Conservation (phyloP, 2,113 vertebrate genomes). For the Alexandromys fortis region DNA sequence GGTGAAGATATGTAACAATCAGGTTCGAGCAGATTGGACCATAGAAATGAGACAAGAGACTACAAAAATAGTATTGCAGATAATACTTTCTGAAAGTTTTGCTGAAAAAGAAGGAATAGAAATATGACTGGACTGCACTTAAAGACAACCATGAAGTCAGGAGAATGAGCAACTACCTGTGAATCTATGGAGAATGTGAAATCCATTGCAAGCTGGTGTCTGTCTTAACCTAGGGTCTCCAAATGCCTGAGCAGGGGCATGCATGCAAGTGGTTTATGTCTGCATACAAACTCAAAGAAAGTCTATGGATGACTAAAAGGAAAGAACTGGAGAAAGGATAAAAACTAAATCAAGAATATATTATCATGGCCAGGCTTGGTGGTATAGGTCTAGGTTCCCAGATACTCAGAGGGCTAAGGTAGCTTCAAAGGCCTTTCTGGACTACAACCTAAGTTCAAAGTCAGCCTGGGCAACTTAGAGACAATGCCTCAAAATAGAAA, state of each 20-base stretch:
- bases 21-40: not conserved
- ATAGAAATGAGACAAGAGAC: not conserved
- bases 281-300: not conserved
- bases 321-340: not conserved
- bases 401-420: not conserved
- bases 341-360: not conserved
- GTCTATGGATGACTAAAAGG: not conserved
- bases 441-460: not conserved
- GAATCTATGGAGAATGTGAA: not conserved
- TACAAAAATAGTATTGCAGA: not conserved
- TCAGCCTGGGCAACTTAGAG: not conserved
- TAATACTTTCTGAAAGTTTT: not conserved
- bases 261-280: not conserved
- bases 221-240: not conserved
- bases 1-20: not conserved
- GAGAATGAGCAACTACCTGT: not conserved
- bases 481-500: not conserved
- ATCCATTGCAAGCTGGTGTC: not conserved
- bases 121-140: not conserved
- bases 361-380: not conserved
- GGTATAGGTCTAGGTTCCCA: too few species aligned
- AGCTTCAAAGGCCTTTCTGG: not conserved
- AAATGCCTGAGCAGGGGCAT: not conserved
- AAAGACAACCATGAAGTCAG: not conserved
- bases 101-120: not conserved